Evolutionary conservation across 1,140 invertebrate genomes (phyloP).

Genomic region (Tetramorium simillimum): DNA sequence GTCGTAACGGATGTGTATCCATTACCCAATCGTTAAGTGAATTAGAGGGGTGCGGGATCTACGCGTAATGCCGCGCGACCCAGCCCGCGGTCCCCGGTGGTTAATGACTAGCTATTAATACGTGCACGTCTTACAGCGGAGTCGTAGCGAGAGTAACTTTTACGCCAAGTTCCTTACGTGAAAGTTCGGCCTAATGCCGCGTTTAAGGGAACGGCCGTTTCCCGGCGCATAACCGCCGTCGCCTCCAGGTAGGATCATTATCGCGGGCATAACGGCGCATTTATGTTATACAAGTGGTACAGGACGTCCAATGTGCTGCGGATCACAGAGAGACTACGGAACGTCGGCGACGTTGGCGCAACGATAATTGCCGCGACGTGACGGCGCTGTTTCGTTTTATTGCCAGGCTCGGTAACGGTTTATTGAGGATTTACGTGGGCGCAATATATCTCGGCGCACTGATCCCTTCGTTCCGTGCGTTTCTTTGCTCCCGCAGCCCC

Average conservation of each 20-base stretch:
- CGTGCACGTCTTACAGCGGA: neutral
- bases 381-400: slow-evolving; percentile 75
- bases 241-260: slow-evolving; percentile 60
- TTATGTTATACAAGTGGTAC: slow-evolving; percentile 53
- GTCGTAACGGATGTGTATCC: neutral
- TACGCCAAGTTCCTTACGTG: neutral
- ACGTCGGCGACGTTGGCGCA: slow-evolving; percentile 66
- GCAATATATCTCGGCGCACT: slow-evolving; percentile 73
- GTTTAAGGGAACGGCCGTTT: slow-evolving; percentile 18
- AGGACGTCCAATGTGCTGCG: slow-evolving; percentile 52
- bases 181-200: slow-evolving; percentile 16
- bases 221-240: slow-evolving; percentile 16
- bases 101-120: slow-evolving; percentile 5
- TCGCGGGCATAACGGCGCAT: slow-evolving; percentile 47
- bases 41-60: neutral
- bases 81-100: neutral
- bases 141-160: neutral
- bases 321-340: slow-evolving; percentile 29
- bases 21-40: slow-evolving; percentile 31
- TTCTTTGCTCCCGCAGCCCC: slow-evolving; percentile 69
- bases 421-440: slow-evolving; percentile 75
- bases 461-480: slow-evolving; percentile 72
- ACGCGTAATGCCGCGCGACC: neutral
- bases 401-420: slow-evolving; percentile 74
- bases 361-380: slow-evolving; percentile 74